Conservation (phyloP, 1,140 invertebrate species). For the Bombyx mori region ASM3026992v2 NC_085111.1:17032001-17032500, state of each 20-base stretch:
- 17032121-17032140: neutral
- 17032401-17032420: constrained; percentile 19
- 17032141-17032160: neutral
- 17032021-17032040: too few species aligned
- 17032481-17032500: constrained; percentile 16
- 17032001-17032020: too few species aligned
- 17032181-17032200: constrained; percentile 55
- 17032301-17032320: constrained; percentile 34
- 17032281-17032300: constrained; percentile 50
- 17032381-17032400: constrained; percentile 17
- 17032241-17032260: constrained; percentile 40
- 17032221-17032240: constrained; percentile 51
- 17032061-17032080: too few species aligned
- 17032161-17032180: constrained; percentile 37
- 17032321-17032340: constrained; percentile 35
- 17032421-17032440: neutral
- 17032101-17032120: too few species aligned
- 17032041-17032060: too few species aligned
- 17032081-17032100: too few species aligned
- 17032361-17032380: constrained; percentile 12
- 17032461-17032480: neutral
- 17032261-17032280: constrained; percentile 46
- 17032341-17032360: constrained; percentile 22
- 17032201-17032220: constrained; percentile 50
- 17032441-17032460: neutral